Conservation (phyloP, 2,888 invertebrate species). For the Caenorhabditis sp. region DNA sequence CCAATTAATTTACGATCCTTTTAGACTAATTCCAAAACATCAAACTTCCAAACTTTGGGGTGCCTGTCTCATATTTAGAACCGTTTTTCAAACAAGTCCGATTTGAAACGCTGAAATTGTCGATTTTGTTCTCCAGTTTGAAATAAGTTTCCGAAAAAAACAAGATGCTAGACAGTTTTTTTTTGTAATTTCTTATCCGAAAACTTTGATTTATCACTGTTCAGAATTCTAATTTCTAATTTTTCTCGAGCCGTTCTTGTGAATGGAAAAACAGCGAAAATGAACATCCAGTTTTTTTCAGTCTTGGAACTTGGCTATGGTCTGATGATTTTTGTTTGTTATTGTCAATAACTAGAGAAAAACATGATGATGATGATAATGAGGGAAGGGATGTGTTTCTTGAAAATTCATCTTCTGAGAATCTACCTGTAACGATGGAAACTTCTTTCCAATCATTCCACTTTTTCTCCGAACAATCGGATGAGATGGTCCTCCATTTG, state of each 20-base stretch:
- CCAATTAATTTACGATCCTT: too few relatives aligned
- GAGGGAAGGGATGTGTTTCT: neutral
- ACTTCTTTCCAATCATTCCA: conserved; percentile 57
- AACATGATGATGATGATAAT: neutral
- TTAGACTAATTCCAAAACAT: too few relatives aligned
- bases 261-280: neutral
- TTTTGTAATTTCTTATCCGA: too few relatives aligned
- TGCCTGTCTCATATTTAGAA: too few relatives aligned
- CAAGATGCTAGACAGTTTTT: too few relatives aligned
- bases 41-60: too few relatives aligned
- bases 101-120: too few relatives aligned
- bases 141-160: neutral
- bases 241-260: neutral
- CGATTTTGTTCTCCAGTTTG: neutral
- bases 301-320: conserved; percentile 11
- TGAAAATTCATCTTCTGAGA: neutral
- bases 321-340: conserved; percentile 20
- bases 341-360: neutral
- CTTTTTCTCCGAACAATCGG: conserved; percentile 51
- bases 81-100: too few relatives aligned
- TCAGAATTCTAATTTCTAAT: neutral
- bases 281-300: neutral
- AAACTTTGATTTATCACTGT: too few relatives aligned
- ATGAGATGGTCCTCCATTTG: conserved; percentile 32
- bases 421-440: conserved; percentile 48